Evolutionary conservation across 2,888 invertebrate species (phyloP), one percentile per base, ranked within the genome.

Genomic region (Punctoribates punctum): DNA sequence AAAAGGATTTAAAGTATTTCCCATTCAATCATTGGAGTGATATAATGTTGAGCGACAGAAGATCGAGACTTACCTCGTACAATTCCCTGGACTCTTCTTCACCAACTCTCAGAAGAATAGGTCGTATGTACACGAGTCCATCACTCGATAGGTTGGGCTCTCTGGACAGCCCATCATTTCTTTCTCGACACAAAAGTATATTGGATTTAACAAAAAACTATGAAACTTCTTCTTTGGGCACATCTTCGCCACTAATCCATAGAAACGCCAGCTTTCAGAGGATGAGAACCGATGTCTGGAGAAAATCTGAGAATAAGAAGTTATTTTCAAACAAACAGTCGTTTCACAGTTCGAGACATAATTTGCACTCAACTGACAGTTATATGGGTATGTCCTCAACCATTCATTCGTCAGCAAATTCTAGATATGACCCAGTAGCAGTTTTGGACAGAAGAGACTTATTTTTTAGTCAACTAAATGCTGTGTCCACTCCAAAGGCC

Each of bases 91-190:
- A 42, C 2, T 42, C 42, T 11, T 42, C 70, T 23, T 42, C 38
- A 38, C 15, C 20, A 5, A 42, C n/a, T 4, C 11, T 34, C 3
- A 38, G 70, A 70, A 70, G 38, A 46, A 42, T 70, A 23, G 70
- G 70, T 13, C 70, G 70, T 34, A 70, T 70, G 70, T 70, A 70
- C 23, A 70, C 70, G 11, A 70, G 70, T 46, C 70, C 70, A 42
- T 70, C 70, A 8, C 46, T 70, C 23, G 70, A 70, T 42, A 38
- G 70, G 42, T 8, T 70, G 9, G 42, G 8, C 8, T 20, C 46
- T 6, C 42, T 70, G 15, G 70, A 70, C 15, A 70, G 70, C 0
- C 29, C 62, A 13, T 13, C 42, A 17, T 15, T 70, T 20, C 38
- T 70, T 8, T n/a, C 42, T 6, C n/a, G 70, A 70, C 70, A 70